These are phyloP conservation scores for Serinus canaria DNA, from an alignment of 2,113 vertebrate genomes.

Conservation along the genomic window DNA sequence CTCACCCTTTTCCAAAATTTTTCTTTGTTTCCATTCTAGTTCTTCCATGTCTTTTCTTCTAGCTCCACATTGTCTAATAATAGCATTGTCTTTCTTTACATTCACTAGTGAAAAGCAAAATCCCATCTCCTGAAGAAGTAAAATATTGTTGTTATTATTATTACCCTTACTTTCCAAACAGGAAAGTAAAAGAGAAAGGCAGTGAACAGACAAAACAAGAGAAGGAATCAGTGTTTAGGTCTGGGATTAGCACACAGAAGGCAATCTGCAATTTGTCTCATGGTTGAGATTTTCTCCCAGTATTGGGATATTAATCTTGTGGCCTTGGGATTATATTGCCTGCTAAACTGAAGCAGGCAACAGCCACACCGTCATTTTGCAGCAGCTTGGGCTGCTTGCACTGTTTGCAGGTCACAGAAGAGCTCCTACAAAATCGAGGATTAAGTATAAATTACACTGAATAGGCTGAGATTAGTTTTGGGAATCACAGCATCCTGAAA, in stretches of 20 bases:
- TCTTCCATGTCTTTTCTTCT: background rate
- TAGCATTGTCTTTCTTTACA: background rate
- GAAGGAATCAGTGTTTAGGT: background rate
- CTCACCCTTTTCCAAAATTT: background rate
- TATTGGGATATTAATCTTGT: rapidly evolving
- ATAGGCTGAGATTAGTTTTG: background rate
- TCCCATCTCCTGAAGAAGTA: background rate
- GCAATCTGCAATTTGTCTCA: background rate
- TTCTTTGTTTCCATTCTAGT: background rate
- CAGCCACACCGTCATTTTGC: background rate
- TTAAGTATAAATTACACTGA: background rate
- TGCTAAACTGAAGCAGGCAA: background rate
- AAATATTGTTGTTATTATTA: conserved; percentile 14
- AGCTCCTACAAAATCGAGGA: background rate
- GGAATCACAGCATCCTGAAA: background rate
- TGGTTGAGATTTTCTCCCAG: background rate
- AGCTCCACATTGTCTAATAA: background rate
- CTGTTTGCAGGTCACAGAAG: background rate
- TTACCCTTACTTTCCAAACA: background rate
- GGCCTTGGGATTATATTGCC: background rate
- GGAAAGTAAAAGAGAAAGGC: background rate
- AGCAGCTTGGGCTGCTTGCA: background rate
- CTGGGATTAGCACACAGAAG: background rate
- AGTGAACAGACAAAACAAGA: background rate
- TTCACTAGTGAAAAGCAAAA: background rate